Base-by-base conservation (phyloP, 2,888 invertebrate genomes). In the Cheilosia scutellata region DNA sequence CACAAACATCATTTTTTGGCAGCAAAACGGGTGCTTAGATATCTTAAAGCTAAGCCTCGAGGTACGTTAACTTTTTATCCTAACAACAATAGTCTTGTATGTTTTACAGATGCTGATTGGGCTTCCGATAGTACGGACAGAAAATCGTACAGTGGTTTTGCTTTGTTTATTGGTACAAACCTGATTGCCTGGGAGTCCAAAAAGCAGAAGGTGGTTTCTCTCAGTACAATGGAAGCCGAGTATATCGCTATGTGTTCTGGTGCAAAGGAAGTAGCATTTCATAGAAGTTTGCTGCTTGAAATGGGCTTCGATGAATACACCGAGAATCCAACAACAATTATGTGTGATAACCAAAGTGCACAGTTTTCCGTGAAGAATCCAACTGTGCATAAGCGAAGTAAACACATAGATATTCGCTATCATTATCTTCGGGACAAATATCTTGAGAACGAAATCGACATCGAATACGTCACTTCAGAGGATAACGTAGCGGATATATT, bases 61-160 rank as follows among this genome's bases (percentile, higher is more conserved):
- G 76, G 58, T 76, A 60, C 13, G 27, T 63, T 80, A 16, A 66
- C 42, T 20, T 33, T 42, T n/a, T 31, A 55, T 40, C 20, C 25
- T 33, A 47, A 70, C 13, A 29, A 66, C 51, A 27, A 71, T 16
- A 62, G 42, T 53, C 44, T 87, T 49, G 13, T 70, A 11, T 88
- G 82, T 65, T 84, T 77, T 47, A 83, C 87, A 78, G 86, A 87
- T 80, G 79, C 84, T n/a, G 87, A 87, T 49, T 87, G 77, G 87
- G 87, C 71, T 11, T 83, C 83, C 27, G 87, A 87, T 11, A n/a
- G 29, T 6, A 66, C 49, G 5, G 83, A 87, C 57, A 58, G 79
- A 7, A 87, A 78, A 44, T 87, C 87, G 2, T 87, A 76, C 20
- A 75, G 70, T 20, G 82, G 80, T 5, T 86, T 33, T 51, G 83